Conservation (phyloP, 2,888 invertebrate genomes). For the Eremobia ochroleuca region DNA sequence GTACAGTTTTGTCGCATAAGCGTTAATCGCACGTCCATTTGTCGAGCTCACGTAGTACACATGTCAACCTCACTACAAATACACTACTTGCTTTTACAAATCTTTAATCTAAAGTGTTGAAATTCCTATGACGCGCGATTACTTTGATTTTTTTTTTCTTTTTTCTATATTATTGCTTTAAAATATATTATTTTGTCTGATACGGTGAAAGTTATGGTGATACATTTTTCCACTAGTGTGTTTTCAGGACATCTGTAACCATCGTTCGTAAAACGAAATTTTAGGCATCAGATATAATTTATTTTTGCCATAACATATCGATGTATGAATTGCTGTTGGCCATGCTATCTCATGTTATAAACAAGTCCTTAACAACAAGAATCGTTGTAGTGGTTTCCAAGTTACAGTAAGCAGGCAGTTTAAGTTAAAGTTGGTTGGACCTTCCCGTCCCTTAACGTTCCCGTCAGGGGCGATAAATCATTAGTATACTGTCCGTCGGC, state of each 20-base stretch:
- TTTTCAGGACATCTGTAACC: neutral
- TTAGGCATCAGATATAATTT: neutral
- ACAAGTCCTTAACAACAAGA: neutral
- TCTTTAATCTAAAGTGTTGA: neutral
- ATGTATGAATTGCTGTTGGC: neutral
- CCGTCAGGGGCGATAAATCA: slow-evolving; percentile 34
- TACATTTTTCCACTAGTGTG: neutral
- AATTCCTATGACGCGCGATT: neutral
- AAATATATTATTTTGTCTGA: neutral
- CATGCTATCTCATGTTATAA: slow-evolving; percentile 3
- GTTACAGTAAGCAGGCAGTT: slow-evolving; percentile 17
- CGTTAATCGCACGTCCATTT: too few relatives aligned
- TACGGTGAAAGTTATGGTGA: neutral
- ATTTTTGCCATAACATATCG: neutral
- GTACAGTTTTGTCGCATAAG: too few relatives aligned
- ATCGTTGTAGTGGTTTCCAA: slow-evolving; percentile 12
- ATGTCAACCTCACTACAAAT: too few relatives aligned
- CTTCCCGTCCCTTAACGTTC: neutral
- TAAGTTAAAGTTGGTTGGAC: slow-evolving; percentile 19
- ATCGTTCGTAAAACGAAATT: neutral
- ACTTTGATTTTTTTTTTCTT: neutral
- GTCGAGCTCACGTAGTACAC: too few relatives aligned
- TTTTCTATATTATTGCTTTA: neutral
- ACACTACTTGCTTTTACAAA: neutral
- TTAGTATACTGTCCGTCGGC: slow-evolving; percentile 12